Evolutionary conservation across 2,888 invertebrate genomes (phyloP), one percentile per base, ranked within the genome.

Genomic region (Drosophila bunnanda): DNA sequence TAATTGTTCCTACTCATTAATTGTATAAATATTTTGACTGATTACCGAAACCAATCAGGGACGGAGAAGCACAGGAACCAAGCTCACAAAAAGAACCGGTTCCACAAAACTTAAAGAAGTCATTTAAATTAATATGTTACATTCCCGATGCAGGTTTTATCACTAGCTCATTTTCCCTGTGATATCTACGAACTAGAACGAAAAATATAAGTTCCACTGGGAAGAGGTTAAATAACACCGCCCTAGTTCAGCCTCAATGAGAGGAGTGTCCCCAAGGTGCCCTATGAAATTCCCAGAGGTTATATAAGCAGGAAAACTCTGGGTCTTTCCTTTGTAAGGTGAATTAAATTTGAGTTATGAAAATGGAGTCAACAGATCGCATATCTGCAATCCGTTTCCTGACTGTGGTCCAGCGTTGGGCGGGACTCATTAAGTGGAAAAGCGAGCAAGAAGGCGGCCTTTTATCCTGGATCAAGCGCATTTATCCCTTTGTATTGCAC

Each of bases 231-330:
- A 8, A 20, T 22, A 60, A 17, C 55, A 32, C 55, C n/a, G 15
- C 67, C 71, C 74, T 74, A 56, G 65, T 68, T 67, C n/a, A 15
- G 13, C 10, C 15, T 39, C 13, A 34, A n/a, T n/a, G 6, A 15
- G 25, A 39, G 25, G 13, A 22, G 6, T 5, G 39, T 9, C 25
- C 62, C 22, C 13, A 20, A 30, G 12, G 39, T 22, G 17, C n/a
- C 53, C 52, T 48, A 62, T 39, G 48, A 30, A 60, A 46, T 32
- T 17, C 30, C 8, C 15, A 25, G 22, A 2, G 44, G 20, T 41
- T 87, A 87, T 87, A 82, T 77, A 82, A 77, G 73, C 50, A 54
- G 28, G 22, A 76, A 70, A 82, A 70, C 65, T 52, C 60, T 8
- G 9, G 1, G 30, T 2, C 3, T 15, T 10, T 17, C 34, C 20